phyloP scores from a whole-genome alignment of 2,888 invertebrate species.

The Apodemia mormo region DNA sequence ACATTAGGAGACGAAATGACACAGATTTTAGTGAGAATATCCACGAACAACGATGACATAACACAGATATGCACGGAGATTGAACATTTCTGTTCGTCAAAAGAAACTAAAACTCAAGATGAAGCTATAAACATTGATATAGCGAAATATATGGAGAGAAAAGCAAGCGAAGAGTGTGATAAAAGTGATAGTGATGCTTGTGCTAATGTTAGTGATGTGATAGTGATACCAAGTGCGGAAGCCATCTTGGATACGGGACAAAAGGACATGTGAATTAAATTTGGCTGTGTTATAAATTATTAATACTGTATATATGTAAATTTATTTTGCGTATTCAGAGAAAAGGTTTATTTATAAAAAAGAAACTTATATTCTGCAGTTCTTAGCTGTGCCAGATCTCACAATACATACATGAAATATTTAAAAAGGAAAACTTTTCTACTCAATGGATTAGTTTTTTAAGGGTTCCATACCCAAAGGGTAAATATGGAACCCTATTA shows the following conservation, averaged over 20 bases:
- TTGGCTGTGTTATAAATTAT: conserved; percentile 3
- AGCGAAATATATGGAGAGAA: conserved; percentile 45
- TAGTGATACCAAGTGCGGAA: conserved; percentile 69
- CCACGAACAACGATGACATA: conserved; percentile 66
- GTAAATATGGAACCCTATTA: no score
- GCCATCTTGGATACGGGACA: conserved; percentile 66
- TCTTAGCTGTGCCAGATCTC: no score
- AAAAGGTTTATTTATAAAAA: no score
- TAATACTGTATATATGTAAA: no score
- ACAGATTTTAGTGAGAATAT: conserved; percentile 56
- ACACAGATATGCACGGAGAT: conserved; percentile 65
- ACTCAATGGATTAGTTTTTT: no score
- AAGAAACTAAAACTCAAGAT: conserved; percentile 42
- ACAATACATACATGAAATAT: no score
- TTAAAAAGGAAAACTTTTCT: no score
- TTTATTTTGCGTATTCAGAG: no score
- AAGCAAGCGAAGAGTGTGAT: conserved; percentile 44
- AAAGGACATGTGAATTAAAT: not conserved
- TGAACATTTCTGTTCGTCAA: conserved; percentile 52
- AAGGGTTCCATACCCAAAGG: no score
- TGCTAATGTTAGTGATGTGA: conserved; percentile 64
- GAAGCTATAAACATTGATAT: conserved; percentile 44
- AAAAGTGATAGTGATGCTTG: conserved; percentile 50
- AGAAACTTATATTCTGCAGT: no score
- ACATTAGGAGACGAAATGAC: conserved; percentile 51